Evolutionary conservation across 1,140 invertebrate genomes (phyloP).

Genomic region (Trichogramma pretiosum): DNA sequence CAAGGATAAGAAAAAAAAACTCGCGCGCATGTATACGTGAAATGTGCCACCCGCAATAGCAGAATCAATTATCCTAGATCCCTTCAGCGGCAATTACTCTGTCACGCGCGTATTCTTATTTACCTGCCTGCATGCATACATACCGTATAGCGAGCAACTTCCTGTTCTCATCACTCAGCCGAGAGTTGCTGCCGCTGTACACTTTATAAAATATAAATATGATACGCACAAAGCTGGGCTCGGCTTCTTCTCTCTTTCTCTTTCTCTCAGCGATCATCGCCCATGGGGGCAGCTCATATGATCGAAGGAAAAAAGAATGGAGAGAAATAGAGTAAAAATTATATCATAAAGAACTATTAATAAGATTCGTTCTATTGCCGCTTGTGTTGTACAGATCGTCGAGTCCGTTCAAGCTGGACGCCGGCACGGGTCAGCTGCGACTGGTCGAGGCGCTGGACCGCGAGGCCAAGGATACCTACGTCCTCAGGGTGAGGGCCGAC

Average conservation of each 20-base stretch:
- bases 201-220: neutral
- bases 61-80: too few species aligned
- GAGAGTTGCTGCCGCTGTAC: too few species aligned
- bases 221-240: neutral
- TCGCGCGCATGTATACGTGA: neutral
- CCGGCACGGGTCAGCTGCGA: slow-evolving; percentile 57
- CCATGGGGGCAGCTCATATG: too few species aligned
- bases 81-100: too few species aligned
- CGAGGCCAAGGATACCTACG: slow-evolving; percentile 71
- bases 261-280: too few species aligned
- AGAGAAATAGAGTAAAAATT: neutral
- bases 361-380: neutral
- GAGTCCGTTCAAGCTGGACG: slow-evolving; percentile 61
- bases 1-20: neutral
- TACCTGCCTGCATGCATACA: too few species aligned
- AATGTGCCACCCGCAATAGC: too few species aligned
- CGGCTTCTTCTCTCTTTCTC: too few species aligned
- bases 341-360: neutral
- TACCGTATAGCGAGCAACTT: too few species aligned
- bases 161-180: too few species aligned
- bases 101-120: too few species aligned
- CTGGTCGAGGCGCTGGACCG: slow-evolving; percentile 73
- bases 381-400: slow-evolving; percentile 25
- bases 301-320: too few species aligned
- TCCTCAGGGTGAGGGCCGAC: slow-evolving; percentile 71